Base-by-base conservation (phyloP, 1,140 invertebrate genomes). In the Gonatopus flavifemur region DNA sequence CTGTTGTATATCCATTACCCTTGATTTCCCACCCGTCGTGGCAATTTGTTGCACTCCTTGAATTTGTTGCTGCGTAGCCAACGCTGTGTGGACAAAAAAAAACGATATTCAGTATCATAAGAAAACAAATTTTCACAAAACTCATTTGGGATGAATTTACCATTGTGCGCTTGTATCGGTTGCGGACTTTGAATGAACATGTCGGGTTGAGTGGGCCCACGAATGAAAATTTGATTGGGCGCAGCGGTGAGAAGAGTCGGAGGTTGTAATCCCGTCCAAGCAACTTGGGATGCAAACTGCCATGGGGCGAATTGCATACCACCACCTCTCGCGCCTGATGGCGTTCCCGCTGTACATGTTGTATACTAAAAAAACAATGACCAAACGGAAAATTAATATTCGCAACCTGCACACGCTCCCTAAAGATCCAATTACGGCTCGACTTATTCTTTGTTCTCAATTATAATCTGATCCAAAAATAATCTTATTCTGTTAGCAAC, bases 171-270 rank as follows among this genome's bases (percentile, higher is more conserved):
- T 45, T 83, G 79, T 15, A 82, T 70, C 0, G 81, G 81, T 53
- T 89, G 88, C 9, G 89, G 86, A 66, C 86, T 89, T 65, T 92
- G 90, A 57, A 94, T 92, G 59, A 91, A 92, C 88, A 94, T 93
- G 67, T 93, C 90, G 9, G 86, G 85, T 60, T 91, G 89, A 0
- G 79, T 72, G 3, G 84, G 81, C 7, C 89, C 87, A 46, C 91
- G 75, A 55, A 94, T 92, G 59, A 93, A 91, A 59, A 93, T 93
- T 19, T 87, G 87, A 76, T 91, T 93, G 3, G 85, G 86, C 0
- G 84, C 74, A 3, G 82, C 82, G 3, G 77, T 74, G 3, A 88
- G 72, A 1, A 89, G 66, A 3, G 84, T 76, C 25, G 82, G 84
- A 7, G 86, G 84, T 54, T 88, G 88, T 18, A 93, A 52, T 22